phyloP scores from a whole-genome alignment of 2,888 invertebrate genomes.

The Amphipyra tragopoginis region DNA sequence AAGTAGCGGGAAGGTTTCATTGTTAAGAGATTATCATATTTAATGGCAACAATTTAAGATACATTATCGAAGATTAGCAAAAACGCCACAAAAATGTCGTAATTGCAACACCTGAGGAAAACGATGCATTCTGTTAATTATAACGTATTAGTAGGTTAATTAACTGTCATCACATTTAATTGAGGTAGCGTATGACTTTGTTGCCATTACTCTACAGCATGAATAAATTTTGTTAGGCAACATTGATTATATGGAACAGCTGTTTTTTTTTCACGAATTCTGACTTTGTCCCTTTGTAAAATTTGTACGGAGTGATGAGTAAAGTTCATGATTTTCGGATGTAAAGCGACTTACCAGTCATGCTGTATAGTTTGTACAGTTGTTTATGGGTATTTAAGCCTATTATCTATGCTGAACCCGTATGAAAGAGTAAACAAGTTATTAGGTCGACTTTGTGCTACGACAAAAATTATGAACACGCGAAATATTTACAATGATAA shows the following conservation, averaged over 20 bases:
- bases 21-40: neutral
- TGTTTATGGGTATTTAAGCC: neutral
- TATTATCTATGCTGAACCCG: slow-evolving; percentile 4
- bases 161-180: slow-evolving; percentile 11
- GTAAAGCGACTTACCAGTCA: too few species aligned
- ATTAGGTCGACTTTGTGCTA: neutral
- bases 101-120: slow-evolving; percentile 19
- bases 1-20: slow-evolving; percentile 9
- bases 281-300: too few species aligned
- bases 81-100: neutral
- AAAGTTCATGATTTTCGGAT: too few species aligned
- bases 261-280: too few species aligned
- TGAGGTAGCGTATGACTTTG: too few species aligned
- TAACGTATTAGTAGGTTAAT: slow-evolving; percentile 23
- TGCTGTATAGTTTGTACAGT: neutral
- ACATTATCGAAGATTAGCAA: neutral
- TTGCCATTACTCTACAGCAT: too few species aligned
- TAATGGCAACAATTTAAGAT: neutral
- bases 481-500: too few species aligned
- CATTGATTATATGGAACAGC: too few species aligned
- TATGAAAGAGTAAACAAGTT: slow-evolving; percentile 4
- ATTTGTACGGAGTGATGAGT: too few species aligned
- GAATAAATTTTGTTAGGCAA: too few species aligned
- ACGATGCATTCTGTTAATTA: slow-evolving; percentile 29
- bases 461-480: too few species aligned